Base-by-base conservation (phyloP, 2,888 invertebrate genomes). In the Megastigmus dorsalis region DNA sequence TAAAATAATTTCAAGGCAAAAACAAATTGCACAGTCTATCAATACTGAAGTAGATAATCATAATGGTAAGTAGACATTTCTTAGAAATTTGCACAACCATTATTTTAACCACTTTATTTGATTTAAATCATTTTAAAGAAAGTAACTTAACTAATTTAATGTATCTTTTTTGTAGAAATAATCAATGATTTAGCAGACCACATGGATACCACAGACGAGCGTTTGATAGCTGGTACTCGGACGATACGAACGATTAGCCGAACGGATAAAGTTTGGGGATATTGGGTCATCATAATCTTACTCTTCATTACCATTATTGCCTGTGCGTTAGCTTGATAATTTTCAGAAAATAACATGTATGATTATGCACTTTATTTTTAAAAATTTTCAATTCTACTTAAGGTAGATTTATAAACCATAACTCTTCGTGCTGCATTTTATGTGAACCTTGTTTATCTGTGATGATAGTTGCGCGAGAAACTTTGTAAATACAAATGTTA, bases 11-110 rank as follows among this genome's bases (percentile, higher is more conserved):
- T 90, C 92, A 0, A 89, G 95, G 5, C 95, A 95, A 84, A 95
- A 94, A 82, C 89, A 92, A 80, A 92, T 95, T 82, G 95, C 95
- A 6, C 88, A 92, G 55, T 93, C 92, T 57, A 93, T 96, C 79
- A 92, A 92, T 10, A 90, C 90, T 81, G 95, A 95, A 89, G 94
- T 95, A 0, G 93, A 93, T 81, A 88, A 91, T 78, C 95, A 95
- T 82, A 94, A 95, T 89, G 94, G 94, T 94, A 86, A 75, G 48
- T 33, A 38, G 60, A 74, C n/a, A n/a, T n/a, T n/a, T n/a, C n/a
- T n/a, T n/a, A n/a, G n/a, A n/a, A n/a, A n/a, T n/a, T n/a, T n/a
- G n/a, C n/a, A n/a, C n/a, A n/a, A n/a, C n/a, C n/a, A n/a, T n/a
- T n/a, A n/a, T n/a, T n/a, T n/a, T n/a, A n/a, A n/a, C n/a, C n/a